phyloP scores from a whole-genome alignment of 2,797 vertebrate species.

The Cryptoprocta ferox region DNA sequence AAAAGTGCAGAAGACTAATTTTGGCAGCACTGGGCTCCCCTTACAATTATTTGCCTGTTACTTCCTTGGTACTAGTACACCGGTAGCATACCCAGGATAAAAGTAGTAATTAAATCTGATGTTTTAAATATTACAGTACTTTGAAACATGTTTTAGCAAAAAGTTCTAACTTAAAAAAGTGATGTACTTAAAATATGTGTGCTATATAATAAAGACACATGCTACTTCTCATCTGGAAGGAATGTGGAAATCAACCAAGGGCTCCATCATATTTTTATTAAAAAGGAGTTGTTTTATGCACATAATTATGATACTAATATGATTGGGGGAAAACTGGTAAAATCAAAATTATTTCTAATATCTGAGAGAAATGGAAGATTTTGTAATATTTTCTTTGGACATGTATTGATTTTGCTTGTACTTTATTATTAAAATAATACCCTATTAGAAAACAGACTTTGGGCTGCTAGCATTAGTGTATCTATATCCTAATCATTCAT shows the following conservation, averaged over 20 bases:
- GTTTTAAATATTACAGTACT: background rate
- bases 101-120: background rate
- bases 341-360: slow-evolving; percentile 25
- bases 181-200: background rate
- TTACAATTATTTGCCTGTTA: background rate
- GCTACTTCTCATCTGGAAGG: background rate
- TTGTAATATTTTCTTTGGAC: slow-evolving; percentile 43
- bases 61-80: background rate
- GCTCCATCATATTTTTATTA: slow-evolving; percentile 9
- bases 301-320: slow-evolving; percentile 23
- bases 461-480: slow-evolving; percentile 62
- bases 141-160: slow-evolving; percentile 34
- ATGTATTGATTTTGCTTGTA: slow-evolving; percentile 29
- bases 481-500: slow-evolving; percentile 55
- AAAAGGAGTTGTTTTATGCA: slow-evolving; percentile 1
- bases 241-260: background rate
- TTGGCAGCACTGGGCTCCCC: background rate
- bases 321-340: background rate
- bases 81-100: background rate
- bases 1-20: background rate
- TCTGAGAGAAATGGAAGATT: background rate
- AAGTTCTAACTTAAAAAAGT: slow-evolving; percentile 3
- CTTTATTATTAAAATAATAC: slow-evolving; percentile 47
- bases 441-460: slow-evolving; percentile 39
- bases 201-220: background rate